phyloP scores from a whole-genome alignment of 2,888 invertebrate species.

The Megastigmus dorsalis region DNA sequence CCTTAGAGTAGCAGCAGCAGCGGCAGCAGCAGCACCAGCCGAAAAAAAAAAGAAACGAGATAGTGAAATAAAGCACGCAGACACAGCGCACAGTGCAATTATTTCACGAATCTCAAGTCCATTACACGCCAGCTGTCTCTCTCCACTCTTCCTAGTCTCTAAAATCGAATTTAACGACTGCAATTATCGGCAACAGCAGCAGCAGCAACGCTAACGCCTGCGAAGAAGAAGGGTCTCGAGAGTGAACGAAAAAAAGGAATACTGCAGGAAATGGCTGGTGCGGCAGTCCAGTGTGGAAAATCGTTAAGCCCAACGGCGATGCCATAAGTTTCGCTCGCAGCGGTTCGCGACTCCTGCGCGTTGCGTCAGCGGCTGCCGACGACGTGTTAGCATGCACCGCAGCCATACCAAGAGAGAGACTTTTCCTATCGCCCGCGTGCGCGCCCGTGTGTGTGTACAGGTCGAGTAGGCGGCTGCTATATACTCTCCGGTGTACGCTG shows the following conservation, averaged over 20 bases:
- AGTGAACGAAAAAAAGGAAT: background rate
- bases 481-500: background rate
- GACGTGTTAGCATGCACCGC: conserved; percentile 4
- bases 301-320: conserved; percentile 7
- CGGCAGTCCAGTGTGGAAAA: conserved; percentile 1
- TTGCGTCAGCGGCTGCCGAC: conserved; percentile 32
- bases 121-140: no score
- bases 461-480: background rate
- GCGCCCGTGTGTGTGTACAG: no score
- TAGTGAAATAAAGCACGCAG: no score
- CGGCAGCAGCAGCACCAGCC: no score
- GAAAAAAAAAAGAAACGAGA: no score
- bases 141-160: conserved; percentile 8
- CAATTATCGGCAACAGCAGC: background rate
- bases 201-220: no score
- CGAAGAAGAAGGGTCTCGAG: background rate
- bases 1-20: no score
- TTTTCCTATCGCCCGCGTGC: no score
- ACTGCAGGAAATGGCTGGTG: conserved; percentile 12
- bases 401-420: no score
- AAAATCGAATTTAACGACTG: conserved; percentile 23
- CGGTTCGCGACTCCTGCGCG: conserved; percentile 24
- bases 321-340: background rate
- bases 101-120: no score
- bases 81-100: no score